Evolutionary conservation across 2,888 invertebrate species (phyloP), one percentile per base, ranked within the genome.

Genomic region (Cyaniris semiargus): DNA sequence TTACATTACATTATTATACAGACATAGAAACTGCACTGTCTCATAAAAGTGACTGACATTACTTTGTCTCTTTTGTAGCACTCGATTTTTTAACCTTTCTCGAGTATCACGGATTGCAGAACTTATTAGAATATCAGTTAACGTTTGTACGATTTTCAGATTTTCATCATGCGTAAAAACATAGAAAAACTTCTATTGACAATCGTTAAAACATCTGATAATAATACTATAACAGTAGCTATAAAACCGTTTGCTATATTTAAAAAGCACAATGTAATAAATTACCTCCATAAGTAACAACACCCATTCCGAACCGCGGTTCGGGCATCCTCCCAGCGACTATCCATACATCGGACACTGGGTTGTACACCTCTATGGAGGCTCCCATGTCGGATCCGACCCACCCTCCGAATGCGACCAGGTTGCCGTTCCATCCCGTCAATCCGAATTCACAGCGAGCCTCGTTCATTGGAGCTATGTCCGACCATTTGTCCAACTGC

Each of bases 361-460:
- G 97, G 88, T 98, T 97, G 87, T 97, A 98, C 83, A 96, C 95
- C 88, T 98, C 98, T 80, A 98, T 97, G 0, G 97, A 96, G 34
- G 97, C 96, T 1, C 98, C 98, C 87, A 98, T 97, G 86, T 98
- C 98, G 79, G 97, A 97, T 0, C 98, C 98, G 53, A 98, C 96
- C 98, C 98, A 98, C 4, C 98, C 98, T 70, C 98, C 98, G 83
- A 98, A 96, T 0, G 98, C 98, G 87, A 97, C 98, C 79, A 98
- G 90, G 84, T 95, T 95, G 44, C 97, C 97, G 82, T 97, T 96
- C 89, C 97, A 95, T 18, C 97, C 96, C 84, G 97, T 97, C 80
- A 98, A 91, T 1, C 98, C 98, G 87, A 98, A 97, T 88, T 98
- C 98, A 90, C 98, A 98, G 31, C 98, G 95, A 0, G 97, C 97